Conservation (phyloP, 2,797 vertebrate genomes). For the Distichodus sexfasciatus region DNA sequence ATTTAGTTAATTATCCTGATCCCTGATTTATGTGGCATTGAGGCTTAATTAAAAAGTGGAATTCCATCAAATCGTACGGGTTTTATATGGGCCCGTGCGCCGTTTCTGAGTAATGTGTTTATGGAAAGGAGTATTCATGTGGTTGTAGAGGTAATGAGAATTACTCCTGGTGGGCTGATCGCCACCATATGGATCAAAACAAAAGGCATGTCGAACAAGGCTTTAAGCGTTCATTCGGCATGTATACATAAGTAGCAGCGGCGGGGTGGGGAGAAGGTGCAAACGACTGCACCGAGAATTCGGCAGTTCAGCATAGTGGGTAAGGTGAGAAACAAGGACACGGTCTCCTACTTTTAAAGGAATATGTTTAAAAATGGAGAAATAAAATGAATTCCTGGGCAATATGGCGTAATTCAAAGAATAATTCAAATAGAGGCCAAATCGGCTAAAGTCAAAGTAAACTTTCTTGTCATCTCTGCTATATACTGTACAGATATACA, state of each 20-base stretch:
- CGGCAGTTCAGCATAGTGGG: background rate
- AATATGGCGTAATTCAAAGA: no score
- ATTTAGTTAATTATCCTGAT: constrained; percentile 53
- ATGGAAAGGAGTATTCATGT: constrained; percentile 40
- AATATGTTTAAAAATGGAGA: no score
- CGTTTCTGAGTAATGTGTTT: constrained; percentile 34
- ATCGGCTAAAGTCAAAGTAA: no score
- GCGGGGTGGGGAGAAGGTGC: background rate
- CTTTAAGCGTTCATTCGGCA: constrained; percentile 10
- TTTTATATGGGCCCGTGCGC: constrained; percentile 36
- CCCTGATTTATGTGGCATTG: constrained; percentile 49
- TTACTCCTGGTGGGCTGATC: constrained; percentile 14
- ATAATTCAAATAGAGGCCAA: no score
- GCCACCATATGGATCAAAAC: constrained; percentile 28
- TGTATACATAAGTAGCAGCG: constrained; percentile 1
- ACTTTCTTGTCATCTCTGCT: no score
- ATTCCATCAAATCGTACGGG: constrained; percentile 42
- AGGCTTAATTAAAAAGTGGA: constrained; percentile 55
- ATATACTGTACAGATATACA: no score
- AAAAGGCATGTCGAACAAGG: constrained; percentile 2
- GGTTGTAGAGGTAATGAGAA: constrained; percentile 39
- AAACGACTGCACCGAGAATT: background rate
- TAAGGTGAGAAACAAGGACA: no score
- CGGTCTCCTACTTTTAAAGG: no score
- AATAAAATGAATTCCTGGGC: no score